Evolutionary conservation across 2,113 vertebrate genomes (phyloP).

Genomic region (cat (Felis catus)): F.catus_Fca126_mat1.0 CM031426.1:56935001-56935500

Average conservation of each 20-base stretch:
- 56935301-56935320: too few species aligned
- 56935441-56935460: neutral
- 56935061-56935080: neutral
- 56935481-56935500: neutral
- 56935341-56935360: too few species aligned
- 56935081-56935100: neutral
- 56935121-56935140: neutral
- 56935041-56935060: neutral
- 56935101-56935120: neutral
- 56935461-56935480: neutral
- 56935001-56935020: neutral
- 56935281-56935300: too few species aligned
- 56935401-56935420: neutral
- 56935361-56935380: too few species aligned
- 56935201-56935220: too few species aligned
- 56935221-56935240: too few species aligned
- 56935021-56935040: too few species aligned
- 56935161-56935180: too few species aligned
- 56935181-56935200: too few species aligned
- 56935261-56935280: too few species aligned
- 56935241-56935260: too few species aligned
- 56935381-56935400: neutral
- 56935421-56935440: neutral
- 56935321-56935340: too few species aligned
- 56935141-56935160: neutral